These are phyloP conservation scores for Acanthoscelides obtectus DNA, from an alignment of 2,888 invertebrate species.

Conservation along the genomic window DNA sequence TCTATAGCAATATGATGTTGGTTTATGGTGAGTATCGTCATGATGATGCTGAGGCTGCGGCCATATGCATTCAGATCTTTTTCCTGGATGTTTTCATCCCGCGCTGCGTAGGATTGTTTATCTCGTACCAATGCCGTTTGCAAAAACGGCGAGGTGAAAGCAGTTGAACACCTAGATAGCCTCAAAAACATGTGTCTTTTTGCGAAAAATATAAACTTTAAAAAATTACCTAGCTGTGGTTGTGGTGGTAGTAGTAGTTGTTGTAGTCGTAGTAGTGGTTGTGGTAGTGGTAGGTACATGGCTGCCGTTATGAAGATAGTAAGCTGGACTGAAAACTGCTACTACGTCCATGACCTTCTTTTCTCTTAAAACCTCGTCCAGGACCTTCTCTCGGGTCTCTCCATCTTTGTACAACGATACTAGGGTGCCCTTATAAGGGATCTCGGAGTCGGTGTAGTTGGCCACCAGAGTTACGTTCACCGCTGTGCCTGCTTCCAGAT, in stretches of 20 bases:
- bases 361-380: slow-evolving; percentile 62
- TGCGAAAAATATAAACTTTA: too few species aligned
- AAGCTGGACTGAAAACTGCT: slow-evolving; percentile 70
- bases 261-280: slow-evolving; percentile 52
- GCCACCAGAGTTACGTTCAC: slow-evolving; percentile 76
- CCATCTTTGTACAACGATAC: slow-evolving; percentile 64
- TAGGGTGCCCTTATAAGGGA: slow-evolving; percentile 69
- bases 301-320: slow-evolving; percentile 69
- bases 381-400: slow-evolving; percentile 54
- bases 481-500: slow-evolving; percentile 70
- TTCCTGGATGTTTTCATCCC: too few species aligned
- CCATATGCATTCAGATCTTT: too few species aligned
- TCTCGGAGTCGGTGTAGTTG: slow-evolving; percentile 67
- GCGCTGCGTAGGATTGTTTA: too few species aligned
- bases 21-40: too few species aligned
- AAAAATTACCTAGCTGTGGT: slow-evolving; percentile 44
- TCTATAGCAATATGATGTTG: too few species aligned
- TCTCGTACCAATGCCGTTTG: too few species aligned
- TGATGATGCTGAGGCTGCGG: too few species aligned
- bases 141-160: too few species aligned
- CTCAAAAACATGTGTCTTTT: too few species aligned
- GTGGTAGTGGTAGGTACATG: slow-evolving; percentile 74
- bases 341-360: slow-evolving; percentile 63
- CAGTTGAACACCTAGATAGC: too few species aligned
- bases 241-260: slow-evolving; percentile 47